Evolutionary conservation across 2,888 invertebrate species (phyloP).

Genomic region (Megaustenia siamemsis): DNA sequence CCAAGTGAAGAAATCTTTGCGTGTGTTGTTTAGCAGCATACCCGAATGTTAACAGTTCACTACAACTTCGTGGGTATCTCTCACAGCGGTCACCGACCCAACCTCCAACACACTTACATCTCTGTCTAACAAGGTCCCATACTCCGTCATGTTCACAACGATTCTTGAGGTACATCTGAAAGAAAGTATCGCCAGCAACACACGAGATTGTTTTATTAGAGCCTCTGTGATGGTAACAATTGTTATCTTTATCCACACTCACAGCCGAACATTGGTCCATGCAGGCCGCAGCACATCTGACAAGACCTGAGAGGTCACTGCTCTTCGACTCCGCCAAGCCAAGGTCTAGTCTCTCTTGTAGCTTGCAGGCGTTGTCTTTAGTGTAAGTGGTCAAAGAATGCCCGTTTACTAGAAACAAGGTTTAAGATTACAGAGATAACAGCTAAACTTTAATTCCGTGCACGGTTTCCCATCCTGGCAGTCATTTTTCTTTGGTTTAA

Average conservation of each 20-base stretch:
- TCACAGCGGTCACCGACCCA: slow-evolving; percentile 3
- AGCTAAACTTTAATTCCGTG: too few species aligned
- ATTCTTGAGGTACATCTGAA: neutral
- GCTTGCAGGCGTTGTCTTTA: neutral
- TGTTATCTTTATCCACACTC: neutral
- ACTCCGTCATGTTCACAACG: neutral
- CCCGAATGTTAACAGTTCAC: neutral
- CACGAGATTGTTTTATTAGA: neutral
- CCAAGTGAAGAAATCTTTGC: neutral
- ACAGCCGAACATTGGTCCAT: neutral
- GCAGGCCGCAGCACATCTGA: neutral
- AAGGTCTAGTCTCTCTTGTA: neutral
- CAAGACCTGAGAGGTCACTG: neutral
- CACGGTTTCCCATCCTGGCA: too few species aligned
- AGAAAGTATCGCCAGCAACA: neutral
- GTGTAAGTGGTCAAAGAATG: neutral
- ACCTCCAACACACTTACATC: slow-evolving; percentile 14
- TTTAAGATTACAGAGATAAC: too few species aligned
- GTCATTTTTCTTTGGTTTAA: too few species aligned
- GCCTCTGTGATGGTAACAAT: neutral
- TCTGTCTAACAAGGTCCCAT: neutral
- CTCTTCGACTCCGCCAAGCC: neutral
- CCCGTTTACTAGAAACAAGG: too few species aligned
- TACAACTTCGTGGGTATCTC: neutral
- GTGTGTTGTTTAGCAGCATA: neutral